Evolutionary conservation across 2,113 vertebrate genomes (phyloP), one percentile per base, ranked within the genome.

Genomic region (Sylvietta virens): DNA sequence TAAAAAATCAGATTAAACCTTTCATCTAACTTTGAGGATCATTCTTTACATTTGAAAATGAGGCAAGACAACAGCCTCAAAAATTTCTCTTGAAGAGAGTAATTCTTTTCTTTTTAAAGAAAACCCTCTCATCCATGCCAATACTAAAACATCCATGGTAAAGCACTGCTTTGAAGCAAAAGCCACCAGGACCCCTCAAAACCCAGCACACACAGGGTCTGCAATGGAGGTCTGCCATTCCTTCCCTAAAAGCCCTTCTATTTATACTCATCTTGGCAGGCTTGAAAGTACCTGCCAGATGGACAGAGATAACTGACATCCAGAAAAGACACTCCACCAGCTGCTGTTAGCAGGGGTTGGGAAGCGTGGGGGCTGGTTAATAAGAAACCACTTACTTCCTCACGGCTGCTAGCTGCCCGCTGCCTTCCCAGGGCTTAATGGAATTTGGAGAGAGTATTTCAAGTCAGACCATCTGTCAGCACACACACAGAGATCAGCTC

Each of bases 241-340:
- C 77, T 69, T 20, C 66, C 40, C 51, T 78, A 53, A 92, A 90
- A 86, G 45, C 40, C 50, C 26, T 88, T 86, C 80, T 83, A 73
- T 94, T 95, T 94, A 77, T 94, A 80, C 37, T n/a, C 72, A 21
- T 73, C 67, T 86, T 77, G 80, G 86, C 91, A 95, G 39, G 60
- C 72, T 78, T 84, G 69, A 86, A 81, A 78, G 83, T 91, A 95
- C 89, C 95, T 95, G 89, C 95, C 96, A 96, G 95, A 91, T 94
- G 91, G 95, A 70, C 61, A 90, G 82, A 81, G 88, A 95, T 80
- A 96, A 93, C 93, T 69, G 76, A 83, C 86, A 95, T 92, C 71
- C 64, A 44, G 71, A 83, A 95, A 86, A 88, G 58, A 86, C 80
- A 61, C 86, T 88, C 76, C 67, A 94, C 71, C 93, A 96, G 94